These are phyloP conservation scores for Patella ulyssiponensis DNA, from an alignment of 2,888 invertebrate species.

Conservation along the genomic window DNA sequence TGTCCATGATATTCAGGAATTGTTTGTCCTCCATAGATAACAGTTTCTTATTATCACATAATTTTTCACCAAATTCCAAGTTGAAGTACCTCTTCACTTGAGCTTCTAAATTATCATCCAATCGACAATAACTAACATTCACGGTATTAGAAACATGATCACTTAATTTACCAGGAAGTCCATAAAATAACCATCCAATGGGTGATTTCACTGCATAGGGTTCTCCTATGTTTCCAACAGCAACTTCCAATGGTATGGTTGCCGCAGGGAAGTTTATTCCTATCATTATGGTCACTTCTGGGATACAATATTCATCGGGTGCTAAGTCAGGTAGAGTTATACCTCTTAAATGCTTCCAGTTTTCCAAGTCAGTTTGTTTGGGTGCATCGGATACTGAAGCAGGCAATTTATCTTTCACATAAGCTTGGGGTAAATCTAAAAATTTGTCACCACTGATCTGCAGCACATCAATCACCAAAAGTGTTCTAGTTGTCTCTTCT, in stretches of 20 bases:
- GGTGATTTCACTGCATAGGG: conserved; percentile 28
- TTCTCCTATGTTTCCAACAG: conserved; percentile 4
- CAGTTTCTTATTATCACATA: conserved; percentile 77
- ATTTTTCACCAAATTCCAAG: conserved; percentile 14
- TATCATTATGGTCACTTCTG: conserved; percentile 1
- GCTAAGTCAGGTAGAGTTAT: background rate
- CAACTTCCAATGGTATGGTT: conserved; percentile 3
- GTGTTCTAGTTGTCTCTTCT: background rate
- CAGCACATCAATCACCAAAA: background rate
- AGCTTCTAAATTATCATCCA: conserved; percentile 86
- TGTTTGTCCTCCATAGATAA: conserved; percentile 24
- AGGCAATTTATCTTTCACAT: background rate
- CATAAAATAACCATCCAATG: conserved; percentile 34
- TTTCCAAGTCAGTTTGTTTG: conserved; percentile 4
- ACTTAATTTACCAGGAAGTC: conserved; percentile 18
- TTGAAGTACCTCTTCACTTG: conserved; percentile 78
- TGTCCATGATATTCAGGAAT: conserved; percentile 20
- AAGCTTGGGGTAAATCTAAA: background rate
- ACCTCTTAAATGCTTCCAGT: conserved; percentile 13
- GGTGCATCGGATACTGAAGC: background rate
- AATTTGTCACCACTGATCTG: background rate
- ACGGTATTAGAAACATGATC: background rate
- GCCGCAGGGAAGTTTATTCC: conserved; percentile 16
- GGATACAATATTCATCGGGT: background rate
- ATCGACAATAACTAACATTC: conserved; percentile 12